A percentile compares a stretch with the other conserved stretches of the same genome.
Conservation (phyloP, 2,888 invertebrate species). For the Habroteleia sp. region DNA sequence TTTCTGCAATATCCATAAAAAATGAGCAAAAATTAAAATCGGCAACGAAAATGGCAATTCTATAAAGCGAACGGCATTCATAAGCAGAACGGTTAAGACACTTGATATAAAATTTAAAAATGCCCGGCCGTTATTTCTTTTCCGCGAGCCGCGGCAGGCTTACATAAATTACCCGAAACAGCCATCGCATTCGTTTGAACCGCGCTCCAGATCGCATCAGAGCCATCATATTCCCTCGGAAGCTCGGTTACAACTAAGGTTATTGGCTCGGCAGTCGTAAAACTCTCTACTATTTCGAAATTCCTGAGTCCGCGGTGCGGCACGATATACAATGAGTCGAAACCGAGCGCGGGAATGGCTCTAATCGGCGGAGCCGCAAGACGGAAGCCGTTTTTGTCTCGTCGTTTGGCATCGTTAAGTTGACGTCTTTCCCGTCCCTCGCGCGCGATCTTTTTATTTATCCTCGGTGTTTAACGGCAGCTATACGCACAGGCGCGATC, state of each 20-base stretch:
- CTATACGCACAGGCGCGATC: conserved; percentile 16
- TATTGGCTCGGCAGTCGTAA: conserved; percentile 50
- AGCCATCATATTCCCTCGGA: conserved; percentile 50
- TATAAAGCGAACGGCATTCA: too few species aligned
- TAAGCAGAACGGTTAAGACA: too few species aligned
- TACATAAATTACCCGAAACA: conserved; percentile 47
- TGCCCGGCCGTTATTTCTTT: not conserved
- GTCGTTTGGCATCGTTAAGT: conserved; percentile 57
- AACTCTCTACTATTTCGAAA: conserved; percentile 59
- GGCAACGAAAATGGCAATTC: too few species aligned
- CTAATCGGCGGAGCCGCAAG: conserved; percentile 37
- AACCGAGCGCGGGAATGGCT: conserved; percentile 53
- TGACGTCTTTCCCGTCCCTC: conserved; percentile 46
- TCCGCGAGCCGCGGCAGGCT: not conserved
- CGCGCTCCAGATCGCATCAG: conserved; percentile 41
- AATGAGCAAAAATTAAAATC: too few species aligned
- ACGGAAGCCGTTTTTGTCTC: conserved; percentile 52
- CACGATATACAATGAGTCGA: conserved; percentile 45
- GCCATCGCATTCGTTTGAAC: conserved; percentile 37
- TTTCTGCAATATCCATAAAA: too few species aligned
- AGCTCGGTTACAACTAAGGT: conserved; percentile 50
- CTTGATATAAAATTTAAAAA: conserved; percentile 6
- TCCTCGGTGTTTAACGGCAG: conserved; percentile 19
- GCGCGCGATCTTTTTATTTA: conserved; percentile 22
- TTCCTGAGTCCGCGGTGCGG: conserved; percentile 23